Percentiles rank a stretch among this genome's conserved stretches.
phyloP scores from a whole-genome alignment of 2,113 vertebrate genomes.

The Canis aureus region DNA sequence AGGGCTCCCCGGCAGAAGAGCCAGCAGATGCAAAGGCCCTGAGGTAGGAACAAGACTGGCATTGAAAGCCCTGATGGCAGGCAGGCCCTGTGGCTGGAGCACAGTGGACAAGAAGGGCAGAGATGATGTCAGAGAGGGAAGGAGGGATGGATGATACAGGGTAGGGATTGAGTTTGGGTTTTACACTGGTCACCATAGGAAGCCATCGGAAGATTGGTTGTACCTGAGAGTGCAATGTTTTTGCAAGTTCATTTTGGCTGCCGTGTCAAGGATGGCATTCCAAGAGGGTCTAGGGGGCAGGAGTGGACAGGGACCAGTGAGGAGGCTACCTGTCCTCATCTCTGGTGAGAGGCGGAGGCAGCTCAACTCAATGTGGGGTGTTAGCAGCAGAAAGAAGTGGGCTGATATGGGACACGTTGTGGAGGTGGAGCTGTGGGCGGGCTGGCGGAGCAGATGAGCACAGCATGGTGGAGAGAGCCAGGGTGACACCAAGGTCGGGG shows the following conservation, averaged over 20 bases:
- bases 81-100: not conserved
- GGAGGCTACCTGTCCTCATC: too few species aligned
- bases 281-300: not conserved
- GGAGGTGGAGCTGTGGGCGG: not conserved
- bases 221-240: accelerated
- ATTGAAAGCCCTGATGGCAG: not conserved
- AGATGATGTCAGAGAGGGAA: not conserved
- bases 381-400: not conserved
- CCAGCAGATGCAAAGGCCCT: not conserved
- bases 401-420: accelerated
- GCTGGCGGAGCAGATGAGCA: not conserved
- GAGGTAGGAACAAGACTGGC: not conserved
- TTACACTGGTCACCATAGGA: accelerated
- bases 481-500: not conserved
- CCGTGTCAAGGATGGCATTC: not conserved
- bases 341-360: not conserved
- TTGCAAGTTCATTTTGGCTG: not conserved
- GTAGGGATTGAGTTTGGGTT: not conserved
- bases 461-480: not conserved
- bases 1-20: not conserved
- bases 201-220: accelerated
- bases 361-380: not conserved
- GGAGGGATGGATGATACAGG: accelerated
- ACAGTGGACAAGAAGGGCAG: not conserved
- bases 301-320: not conserved